Percentiles rank a stretch among this genome's conserved stretches.
phyloP scores from a whole-genome alignment of 2,113 vertebrate species.

The Halichoerus grypus region DNA sequence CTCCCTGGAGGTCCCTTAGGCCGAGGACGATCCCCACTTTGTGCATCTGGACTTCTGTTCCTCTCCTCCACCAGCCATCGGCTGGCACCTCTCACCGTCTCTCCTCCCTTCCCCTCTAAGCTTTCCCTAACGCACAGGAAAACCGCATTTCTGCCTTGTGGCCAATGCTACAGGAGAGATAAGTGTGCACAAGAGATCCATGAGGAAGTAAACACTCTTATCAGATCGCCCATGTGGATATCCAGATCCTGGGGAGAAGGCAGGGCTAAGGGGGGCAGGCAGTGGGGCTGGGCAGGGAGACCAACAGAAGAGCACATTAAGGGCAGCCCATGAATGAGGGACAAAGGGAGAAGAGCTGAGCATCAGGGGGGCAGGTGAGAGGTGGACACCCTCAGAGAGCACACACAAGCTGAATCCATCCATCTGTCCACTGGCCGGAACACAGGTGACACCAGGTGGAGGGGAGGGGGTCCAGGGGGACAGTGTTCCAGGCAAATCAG shows the following conservation, averaged over 20 bases:
- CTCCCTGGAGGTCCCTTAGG: neutral
- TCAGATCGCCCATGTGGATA: conserved; percentile 69
- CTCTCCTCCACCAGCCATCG: neutral
- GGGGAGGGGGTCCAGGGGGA: neutral
- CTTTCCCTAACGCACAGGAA: conserved; percentile 7
- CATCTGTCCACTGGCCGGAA: neutral
- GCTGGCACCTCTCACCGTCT: neutral
- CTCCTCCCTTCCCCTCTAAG: neutral
- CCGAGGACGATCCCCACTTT: neutral
- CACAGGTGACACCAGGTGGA: neutral
- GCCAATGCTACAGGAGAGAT: conserved; percentile 51
- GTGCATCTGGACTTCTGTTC: neutral
- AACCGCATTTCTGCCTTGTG: conserved; percentile 24
- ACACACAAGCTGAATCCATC: neutral
- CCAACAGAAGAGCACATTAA: rapidly evolving
- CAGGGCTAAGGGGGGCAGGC: neutral
- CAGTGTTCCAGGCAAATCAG: neutral
- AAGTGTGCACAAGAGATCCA: neutral
- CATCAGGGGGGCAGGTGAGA: neutral
- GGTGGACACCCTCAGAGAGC: neutral
- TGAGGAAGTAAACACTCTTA: conserved; percentile 74
- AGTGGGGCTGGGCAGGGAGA: rapidly evolving
- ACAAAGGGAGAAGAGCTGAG: neutral
- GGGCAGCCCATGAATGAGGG: neutral
- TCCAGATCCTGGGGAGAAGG: conserved; percentile 59